Percentiles rank a stretch among this genome's conserved stretches.
phyloP scores from a whole-genome alignment of 1,140 invertebrate genomes.

The Drosophila pandora region DNA sequence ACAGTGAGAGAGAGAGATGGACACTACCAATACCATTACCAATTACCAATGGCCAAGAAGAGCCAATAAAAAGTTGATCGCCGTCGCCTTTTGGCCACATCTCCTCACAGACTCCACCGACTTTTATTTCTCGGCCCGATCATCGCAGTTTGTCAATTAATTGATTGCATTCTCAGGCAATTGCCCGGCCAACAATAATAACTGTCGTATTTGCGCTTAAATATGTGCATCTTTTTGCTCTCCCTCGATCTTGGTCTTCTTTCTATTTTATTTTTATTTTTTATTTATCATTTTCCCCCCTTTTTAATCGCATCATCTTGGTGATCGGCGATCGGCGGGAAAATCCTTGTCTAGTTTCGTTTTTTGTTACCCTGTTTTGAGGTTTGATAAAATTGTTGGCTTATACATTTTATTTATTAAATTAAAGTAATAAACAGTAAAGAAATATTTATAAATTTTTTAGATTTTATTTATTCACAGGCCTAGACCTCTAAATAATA shows the following conservation, averaged over 20 bases:
- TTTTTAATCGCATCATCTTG: conserved; percentile 1
- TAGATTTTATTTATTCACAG: too few relatives aligned
- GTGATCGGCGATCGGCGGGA: not conserved
- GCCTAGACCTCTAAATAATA: too few relatives aligned
- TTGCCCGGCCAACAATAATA: conserved; percentile 65
- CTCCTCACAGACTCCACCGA: not conserved
- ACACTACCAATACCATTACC: not conserved
- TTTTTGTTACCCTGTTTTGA: not conserved
- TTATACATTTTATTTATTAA: too few relatives aligned
- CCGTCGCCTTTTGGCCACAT: conserved; percentile 25
- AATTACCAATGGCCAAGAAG: conserved; percentile 4
- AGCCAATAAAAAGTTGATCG: conserved; percentile 65
- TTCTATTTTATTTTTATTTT: not conserved
- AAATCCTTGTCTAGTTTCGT: not conserved
- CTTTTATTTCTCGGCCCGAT: conserved; percentile 31
- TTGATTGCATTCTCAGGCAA: conserved; percentile 69
- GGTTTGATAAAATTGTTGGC: too few relatives aligned
- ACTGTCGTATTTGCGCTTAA: conserved; percentile 79
- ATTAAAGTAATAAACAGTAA: too few relatives aligned
- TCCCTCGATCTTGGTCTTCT: conserved; percentile 3
- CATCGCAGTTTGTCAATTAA: conserved; percentile 76
- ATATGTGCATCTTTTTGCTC: conserved; percentile 62
- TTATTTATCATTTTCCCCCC: not conserved
- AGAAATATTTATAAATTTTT: too few relatives aligned
- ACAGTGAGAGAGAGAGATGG: conserved; percentile 9